phyloP scores from a whole-genome alignment of 2,113 vertebrate species.

The Todiramphus chloris region DNA sequence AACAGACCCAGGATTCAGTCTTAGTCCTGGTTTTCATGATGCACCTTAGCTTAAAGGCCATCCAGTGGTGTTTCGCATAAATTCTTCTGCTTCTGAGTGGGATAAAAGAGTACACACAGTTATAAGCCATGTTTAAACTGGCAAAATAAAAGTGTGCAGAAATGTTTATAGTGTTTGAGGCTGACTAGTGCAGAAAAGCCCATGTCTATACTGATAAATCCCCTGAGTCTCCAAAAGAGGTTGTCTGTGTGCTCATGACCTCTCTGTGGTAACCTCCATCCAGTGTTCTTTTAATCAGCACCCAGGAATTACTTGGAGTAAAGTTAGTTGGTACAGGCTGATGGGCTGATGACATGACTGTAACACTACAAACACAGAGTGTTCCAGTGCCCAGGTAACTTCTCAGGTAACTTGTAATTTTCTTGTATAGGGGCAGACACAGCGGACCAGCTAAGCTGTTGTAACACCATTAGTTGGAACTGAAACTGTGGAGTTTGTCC shows the following conservation, averaged over 20 bases:
- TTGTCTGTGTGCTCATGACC: not conserved
- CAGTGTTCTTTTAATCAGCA: not conserved
- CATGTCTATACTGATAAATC: not conserved
- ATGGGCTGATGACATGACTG: fast-evolving
- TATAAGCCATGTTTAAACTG: not conserved
- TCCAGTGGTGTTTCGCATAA: not conserved
- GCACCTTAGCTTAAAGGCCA: not conserved
- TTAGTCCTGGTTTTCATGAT: not conserved
- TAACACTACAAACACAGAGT: not conserved
- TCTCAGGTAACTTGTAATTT: not conserved
- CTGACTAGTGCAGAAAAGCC: not conserved
- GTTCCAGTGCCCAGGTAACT: not conserved
- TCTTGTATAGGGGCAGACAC: not conserved
- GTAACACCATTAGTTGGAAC: not conserved
- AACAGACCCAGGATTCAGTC: not conserved
- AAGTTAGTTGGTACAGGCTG: not conserved
- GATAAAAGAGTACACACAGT: not conserved
- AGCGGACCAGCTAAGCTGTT: not conserved
- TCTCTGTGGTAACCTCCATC: not conserved
- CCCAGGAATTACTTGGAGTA: not conserved
- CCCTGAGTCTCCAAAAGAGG: not conserved
- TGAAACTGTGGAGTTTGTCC: not conserved
- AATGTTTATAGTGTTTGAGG: not conserved
- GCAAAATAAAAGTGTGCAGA: not conserved
- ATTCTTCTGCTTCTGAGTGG: not conserved